Conservation (phyloP, 1,140 invertebrate genomes). For the Aricia agestis region DNA sequence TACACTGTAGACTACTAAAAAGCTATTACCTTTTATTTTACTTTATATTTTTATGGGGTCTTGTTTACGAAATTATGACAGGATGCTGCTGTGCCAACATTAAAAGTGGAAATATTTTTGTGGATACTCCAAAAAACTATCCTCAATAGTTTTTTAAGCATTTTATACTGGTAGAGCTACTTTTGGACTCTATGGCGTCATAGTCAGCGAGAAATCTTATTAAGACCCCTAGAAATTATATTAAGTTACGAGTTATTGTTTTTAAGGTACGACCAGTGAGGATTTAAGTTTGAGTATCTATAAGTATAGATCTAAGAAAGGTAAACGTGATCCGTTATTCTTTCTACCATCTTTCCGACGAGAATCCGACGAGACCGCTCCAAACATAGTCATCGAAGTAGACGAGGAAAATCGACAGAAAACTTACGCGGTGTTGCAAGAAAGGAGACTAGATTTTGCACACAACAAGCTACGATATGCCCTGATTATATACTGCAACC, state of each 20-base stretch:
- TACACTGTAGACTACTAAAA: no score
- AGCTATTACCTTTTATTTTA: no score
- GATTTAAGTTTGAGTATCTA: slow-evolving; percentile 43
- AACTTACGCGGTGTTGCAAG: slow-evolving; percentile 61
- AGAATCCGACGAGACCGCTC: slow-evolving; percentile 28
- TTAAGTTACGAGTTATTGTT: background rate
- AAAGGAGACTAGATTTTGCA: slow-evolving; percentile 51
- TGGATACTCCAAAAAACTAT: no score
- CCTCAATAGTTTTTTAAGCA: no score
- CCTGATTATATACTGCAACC: slow-evolving; percentile 54
- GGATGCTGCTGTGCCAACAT: no score
- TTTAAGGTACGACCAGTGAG: background rate
- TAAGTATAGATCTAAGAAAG: slow-evolving; percentile 44
- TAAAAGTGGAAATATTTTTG: no score
- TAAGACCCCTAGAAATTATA: no score
- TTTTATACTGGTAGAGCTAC: no score
- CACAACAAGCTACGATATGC: slow-evolving; percentile 49
- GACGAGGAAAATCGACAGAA: slow-evolving; percentile 46
- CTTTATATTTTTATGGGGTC: no score
- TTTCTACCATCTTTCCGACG: slow-evolving; percentile 28
- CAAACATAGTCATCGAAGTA: slow-evolving; percentile 40
- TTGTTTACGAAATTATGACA: no score
- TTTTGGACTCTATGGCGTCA: no score
- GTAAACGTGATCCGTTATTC: slow-evolving; percentile 36
- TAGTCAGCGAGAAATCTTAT: no score